These are phyloP conservation scores for Frieseomelitta varia DNA, from an alignment of 1,140 invertebrate species.

Conservation along the genomic window DNA sequence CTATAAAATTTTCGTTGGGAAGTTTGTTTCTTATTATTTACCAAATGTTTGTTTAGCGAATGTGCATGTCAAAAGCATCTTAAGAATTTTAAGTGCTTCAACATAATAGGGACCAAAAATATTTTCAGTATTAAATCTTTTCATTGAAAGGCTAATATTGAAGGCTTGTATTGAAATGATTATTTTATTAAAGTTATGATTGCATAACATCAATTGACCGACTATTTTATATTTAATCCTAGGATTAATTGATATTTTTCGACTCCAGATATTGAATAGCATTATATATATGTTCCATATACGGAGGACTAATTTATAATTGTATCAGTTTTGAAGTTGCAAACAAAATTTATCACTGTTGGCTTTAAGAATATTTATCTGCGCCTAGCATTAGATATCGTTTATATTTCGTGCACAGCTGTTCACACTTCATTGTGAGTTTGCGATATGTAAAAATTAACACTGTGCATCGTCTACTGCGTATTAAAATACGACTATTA, in stretches of 20 bases:
- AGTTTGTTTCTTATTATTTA: slow-evolving; percentile 11
- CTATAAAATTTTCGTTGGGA: background rate
- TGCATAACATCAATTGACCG: background rate
- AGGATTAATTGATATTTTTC: slow-evolving; percentile 5
- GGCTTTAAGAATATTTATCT: slow-evolving; percentile 51
- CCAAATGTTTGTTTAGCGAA: background rate
- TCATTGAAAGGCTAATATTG: slow-evolving; percentile 12
- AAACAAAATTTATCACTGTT: slow-evolving; percentile 48
- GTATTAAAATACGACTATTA: slow-evolving; percentile 22
- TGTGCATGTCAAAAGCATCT: background rate
- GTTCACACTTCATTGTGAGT: slow-evolving; percentile 9
- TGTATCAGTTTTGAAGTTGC: slow-evolving; percentile 22
- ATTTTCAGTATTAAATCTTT: slow-evolving; percentile 53
- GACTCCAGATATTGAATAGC: background rate
- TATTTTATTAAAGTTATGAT: slow-evolving; percentile 15
- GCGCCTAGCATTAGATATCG: slow-evolving; percentile 35
- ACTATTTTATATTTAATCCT: slow-evolving; percentile 7
- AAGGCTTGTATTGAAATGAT: background rate
- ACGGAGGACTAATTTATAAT: slow-evolving; percentile 6
- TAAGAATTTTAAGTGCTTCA: slow-evolving; percentile 17
- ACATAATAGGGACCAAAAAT: slow-evolving; percentile 55
- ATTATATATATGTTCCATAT: background rate
- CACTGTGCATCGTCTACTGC: slow-evolving; percentile 14
- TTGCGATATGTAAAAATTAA: slow-evolving; percentile 31
- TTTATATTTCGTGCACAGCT: slow-evolving; percentile 26